Base-by-base conservation (phyloP, 2,888 invertebrate genomes). In the Scaptodrosophila latifasciaeformis region DNA sequence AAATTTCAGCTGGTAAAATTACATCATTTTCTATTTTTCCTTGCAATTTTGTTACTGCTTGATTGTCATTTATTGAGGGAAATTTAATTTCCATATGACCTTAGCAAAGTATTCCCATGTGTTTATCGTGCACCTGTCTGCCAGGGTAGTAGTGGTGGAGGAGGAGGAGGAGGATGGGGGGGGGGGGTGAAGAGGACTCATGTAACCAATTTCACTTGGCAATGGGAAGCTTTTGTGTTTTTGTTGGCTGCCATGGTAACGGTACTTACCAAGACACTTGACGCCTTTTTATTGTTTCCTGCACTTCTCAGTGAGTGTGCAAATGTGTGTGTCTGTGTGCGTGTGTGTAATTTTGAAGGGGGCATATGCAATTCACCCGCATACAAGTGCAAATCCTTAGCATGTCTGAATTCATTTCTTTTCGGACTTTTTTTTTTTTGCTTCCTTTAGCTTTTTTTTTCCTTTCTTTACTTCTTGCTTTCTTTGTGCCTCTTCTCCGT, bases 361-460 rank as follows among this genome's bases (percentile, higher is more conserved):
- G 24, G 24, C 24, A 24, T 24, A 24, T 24, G 24, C 24, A 24
- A 24, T 3, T 35, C 49, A 43, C 13, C 62, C 37, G 35, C 45
- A 45, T 65, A 62, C 66, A 64, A 56, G 62, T 49, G 43, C 50
- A 43, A 49, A 49, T n/a, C 43, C 58, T 54, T 57, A 60, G 60
- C 60, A 65, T 60, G 58, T 62, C 70, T 66, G 24, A 24, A 24
- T 24, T 69, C 55, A 55, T 62, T 47, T 50, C 53, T 21, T 47
- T 42, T 9, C 15, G 15, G 6, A 15, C 43, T 19, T 59, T 52
- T 52, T 43, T 46, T 31, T 35, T 44, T 42, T 27, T 47, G 27
- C 17, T 44, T 55, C 53, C 49, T 51, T 27, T 27, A 19, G 7
- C 43, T 24, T 24, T 19, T 29, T 1, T 2, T 7, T n/a, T 3